phyloP scores from a whole-genome alignment of 2,797 vertebrate genomes.

The Acipenser transmontanus region DNA sequence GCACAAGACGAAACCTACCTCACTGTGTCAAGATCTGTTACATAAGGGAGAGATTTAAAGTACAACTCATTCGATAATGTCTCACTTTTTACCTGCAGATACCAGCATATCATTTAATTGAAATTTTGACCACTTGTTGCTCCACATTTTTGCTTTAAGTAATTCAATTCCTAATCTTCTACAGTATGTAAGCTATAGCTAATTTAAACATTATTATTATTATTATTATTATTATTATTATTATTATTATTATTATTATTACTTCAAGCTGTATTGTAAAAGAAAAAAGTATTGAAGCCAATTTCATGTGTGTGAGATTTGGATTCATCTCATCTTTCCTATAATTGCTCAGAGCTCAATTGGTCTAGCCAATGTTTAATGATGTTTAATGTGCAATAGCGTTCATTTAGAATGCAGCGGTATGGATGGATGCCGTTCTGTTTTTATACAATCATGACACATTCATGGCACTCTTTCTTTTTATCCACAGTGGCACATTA shows the following conservation, averaged over 20 bases:
- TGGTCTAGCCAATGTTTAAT: constrained; percentile 35
- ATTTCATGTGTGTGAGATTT: constrained; percentile 33
- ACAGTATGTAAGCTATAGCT: constrained; percentile 25
- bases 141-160: constrained; percentile 22
- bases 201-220: constrained; percentile 38
- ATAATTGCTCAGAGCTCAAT: constrained; percentile 35
- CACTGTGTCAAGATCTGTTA: not conserved
- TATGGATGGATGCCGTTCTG: constrained; percentile 31
- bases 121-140: not conserved
- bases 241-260: constrained; percentile 16
- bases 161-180: constrained; percentile 27
- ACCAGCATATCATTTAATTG: not conserved
- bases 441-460: constrained; percentile 23
- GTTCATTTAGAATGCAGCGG: constrained; percentile 37
- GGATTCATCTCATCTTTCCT: constrained; percentile 32
- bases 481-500: too few species aligned
- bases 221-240: constrained; percentile 16
- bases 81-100: not conserved
- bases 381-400: constrained; percentile 33
- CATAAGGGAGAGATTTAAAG: not conserved
- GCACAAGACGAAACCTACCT: too few species aligned
- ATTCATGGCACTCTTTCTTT: too few species aligned
- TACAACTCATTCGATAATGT: not conserved
- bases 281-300: constrained; percentile 35
- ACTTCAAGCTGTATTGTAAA: constrained; percentile 37